Conservation (phyloP, 2,797 vertebrate species). For the Myoxocephalus aenaeus region DNA sequence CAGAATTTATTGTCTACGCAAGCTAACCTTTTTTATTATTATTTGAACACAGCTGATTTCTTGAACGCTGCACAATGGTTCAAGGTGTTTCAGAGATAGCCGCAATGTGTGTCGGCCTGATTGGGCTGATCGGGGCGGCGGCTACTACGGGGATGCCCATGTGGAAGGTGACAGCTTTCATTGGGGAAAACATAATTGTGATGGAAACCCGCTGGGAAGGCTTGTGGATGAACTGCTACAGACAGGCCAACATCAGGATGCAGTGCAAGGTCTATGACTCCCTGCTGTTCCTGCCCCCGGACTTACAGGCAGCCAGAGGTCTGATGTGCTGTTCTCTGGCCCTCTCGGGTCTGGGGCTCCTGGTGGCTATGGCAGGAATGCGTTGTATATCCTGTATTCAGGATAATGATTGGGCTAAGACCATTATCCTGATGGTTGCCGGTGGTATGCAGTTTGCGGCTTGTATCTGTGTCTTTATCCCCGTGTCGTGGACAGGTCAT, state of each 20-base stretch:
- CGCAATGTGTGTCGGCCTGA: conserved; percentile 76
- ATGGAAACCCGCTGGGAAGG: conserved; percentile 95
- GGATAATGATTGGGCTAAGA: conserved; percentile 69
- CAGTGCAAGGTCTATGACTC: conserved; percentile 94
- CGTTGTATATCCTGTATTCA: conserved; percentile 80
- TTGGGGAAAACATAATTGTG: conserved; percentile 90
- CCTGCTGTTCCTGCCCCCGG: conserved; percentile 86
- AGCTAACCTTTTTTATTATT: conserved; percentile 18
- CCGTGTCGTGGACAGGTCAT: conserved; percentile 90
- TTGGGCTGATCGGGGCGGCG: conserved; percentile 87
- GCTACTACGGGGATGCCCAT: conserved; percentile 92
- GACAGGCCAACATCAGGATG: conserved; percentile 88
- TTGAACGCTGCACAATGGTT: conserved; percentile 81
- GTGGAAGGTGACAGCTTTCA: conserved; percentile 95
- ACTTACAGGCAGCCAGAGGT: conserved; percentile 88
- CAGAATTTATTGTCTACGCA: conserved; percentile 20
- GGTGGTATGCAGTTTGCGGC: conserved; percentile 88
- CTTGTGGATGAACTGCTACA: conserved; percentile 94
- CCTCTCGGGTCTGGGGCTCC: conserved; percentile 83
- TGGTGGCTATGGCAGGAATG: conserved; percentile 85
- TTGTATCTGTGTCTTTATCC: conserved; percentile 86
- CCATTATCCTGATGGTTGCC: conserved; percentile 80
- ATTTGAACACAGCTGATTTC: conserved; percentile 1
- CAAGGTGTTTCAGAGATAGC: conserved; percentile 81
- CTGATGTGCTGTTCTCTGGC: conserved; percentile 89